These are phyloP conservation scores for Sphaerodactylus townsendi DNA, from an alignment of 2,113 vertebrate species.

Conservation along the genomic window DNA sequence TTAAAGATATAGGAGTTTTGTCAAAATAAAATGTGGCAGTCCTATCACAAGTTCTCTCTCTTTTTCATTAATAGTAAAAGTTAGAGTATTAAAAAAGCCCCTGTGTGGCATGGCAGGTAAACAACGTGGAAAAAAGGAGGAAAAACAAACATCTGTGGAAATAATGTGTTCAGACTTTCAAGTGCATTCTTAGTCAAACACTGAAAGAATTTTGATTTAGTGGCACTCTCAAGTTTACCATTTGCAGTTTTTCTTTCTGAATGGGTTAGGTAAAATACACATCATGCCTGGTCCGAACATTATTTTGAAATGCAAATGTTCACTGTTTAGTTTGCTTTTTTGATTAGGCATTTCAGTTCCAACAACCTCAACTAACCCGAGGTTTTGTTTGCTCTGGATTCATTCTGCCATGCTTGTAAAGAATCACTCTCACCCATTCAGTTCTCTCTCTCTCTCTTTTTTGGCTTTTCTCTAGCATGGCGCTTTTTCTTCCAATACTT, in stretches of 20 bases:
- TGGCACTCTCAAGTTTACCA: conserved; percentile 50
- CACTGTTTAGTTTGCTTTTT: conserved; percentile 63
- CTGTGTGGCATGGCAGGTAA: conserved; percentile 51
- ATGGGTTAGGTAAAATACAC: conserved; percentile 55
- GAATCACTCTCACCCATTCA: conserved; percentile 39
- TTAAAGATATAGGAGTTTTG: not conserved
- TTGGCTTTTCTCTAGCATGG: conserved; percentile 38
- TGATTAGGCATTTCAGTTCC: conserved; percentile 57
- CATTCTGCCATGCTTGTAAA: conserved; percentile 41
- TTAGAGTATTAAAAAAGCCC: conserved; percentile 41
- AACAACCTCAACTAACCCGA: conserved; percentile 58
- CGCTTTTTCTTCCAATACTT: conserved; percentile 17
- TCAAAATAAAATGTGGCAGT: not conserved
- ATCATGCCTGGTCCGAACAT: conserved; percentile 58
- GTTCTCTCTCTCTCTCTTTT: conserved; percentile 35
- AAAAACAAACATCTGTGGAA: conserved; percentile 60
- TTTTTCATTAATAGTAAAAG: conserved; percentile 38
- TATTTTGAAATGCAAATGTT: conserved; percentile 50
- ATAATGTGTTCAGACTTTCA: conserved; percentile 57
- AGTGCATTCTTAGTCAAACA: conserved; percentile 59
- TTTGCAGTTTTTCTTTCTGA: conserved; percentile 62
- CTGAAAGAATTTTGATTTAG: conserved; percentile 55
- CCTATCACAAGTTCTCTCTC: not conserved
- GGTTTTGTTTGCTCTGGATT: conserved; percentile 38
- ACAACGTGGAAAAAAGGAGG: conserved; percentile 50